Evolutionary conservation across 2,113 vertebrate genomes (phyloP).

Genomic region (Ptychochromis oligacanthus): DNA sequence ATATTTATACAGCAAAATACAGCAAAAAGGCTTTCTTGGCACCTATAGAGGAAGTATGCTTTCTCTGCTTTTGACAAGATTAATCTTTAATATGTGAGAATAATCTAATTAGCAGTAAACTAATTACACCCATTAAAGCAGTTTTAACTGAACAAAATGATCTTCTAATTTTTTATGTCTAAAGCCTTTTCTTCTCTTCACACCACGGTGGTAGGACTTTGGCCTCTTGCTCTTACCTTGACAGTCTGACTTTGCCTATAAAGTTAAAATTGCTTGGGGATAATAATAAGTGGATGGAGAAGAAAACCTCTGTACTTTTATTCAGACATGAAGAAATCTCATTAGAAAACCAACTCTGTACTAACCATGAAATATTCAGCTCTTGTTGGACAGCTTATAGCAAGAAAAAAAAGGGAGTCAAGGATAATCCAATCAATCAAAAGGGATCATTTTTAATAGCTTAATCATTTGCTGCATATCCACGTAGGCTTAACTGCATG

Average conservation of each 20-base stretch:
- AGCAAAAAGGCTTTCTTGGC: neutral
- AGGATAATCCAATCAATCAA: conserved; percentile 29
- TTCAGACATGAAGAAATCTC: conserved; percentile 37
- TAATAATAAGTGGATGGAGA: conserved; percentile 11
- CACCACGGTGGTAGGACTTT: neutral
- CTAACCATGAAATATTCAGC: conserved; percentile 28
- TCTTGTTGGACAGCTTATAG: neutral
- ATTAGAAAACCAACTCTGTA: conserved; percentile 9
- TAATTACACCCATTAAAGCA: neutral
- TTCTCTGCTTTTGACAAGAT: neutral
- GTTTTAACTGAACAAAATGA: neutral
- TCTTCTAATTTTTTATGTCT: conserved; percentile 7
- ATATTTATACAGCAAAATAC: neutral
- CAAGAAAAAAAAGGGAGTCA: neutral
- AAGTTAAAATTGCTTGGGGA: neutral
- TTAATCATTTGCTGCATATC: conserved; percentile 24
- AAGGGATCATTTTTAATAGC: conserved; percentile 23
- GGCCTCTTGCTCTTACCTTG: conserved; percentile 14
- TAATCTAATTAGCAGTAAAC: neutral
- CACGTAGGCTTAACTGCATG: neutral
- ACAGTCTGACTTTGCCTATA: conserved; percentile 4
- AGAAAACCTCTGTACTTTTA: conserved; percentile 17
- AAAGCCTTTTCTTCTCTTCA: conserved; percentile 3
- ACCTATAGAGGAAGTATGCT: neutral
- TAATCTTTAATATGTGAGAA: neutral